Evolutionary conservation across 2,113 vertebrate genomes (phyloP).

Genomic region (Malurus alboscapulatus): DNA sequence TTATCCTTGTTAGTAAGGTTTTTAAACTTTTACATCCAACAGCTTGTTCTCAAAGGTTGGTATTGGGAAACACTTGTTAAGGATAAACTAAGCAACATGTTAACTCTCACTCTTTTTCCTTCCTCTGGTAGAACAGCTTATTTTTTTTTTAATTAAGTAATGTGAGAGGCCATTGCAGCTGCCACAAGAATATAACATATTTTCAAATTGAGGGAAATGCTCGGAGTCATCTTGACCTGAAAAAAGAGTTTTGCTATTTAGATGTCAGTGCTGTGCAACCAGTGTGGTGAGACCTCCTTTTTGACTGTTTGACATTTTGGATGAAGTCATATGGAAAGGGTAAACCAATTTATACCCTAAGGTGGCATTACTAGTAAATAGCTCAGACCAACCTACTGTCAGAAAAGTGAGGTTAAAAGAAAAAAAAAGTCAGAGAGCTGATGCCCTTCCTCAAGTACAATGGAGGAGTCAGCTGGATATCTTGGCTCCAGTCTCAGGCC

Average conservation of each 20-base stretch:
- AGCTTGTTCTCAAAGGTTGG: not conserved
- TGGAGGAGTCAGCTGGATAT: not conserved
- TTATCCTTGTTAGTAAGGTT: not conserved
- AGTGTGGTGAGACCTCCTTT: not conserved
- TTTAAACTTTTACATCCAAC: not conserved
- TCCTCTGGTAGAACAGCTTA: not conserved
- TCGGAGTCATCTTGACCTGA: not conserved
- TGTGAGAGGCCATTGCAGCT: not conserved
- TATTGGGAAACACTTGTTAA: not conserved
- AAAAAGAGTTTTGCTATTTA: not conserved
- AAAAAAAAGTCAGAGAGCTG: not conserved
- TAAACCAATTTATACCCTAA: not conserved
- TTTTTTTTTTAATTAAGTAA: not conserved
- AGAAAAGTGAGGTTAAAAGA: not conserved
- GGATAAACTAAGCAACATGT: not conserved
- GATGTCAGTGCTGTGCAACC: not conserved
- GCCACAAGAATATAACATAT: not conserved
- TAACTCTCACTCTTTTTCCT: not conserved
- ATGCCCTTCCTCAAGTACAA: not conserved
- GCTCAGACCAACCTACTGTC: not conserved
- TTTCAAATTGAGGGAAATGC: not conserved
- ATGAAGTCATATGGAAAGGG: not conserved
- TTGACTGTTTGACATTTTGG: not conserved
- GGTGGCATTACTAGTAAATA: not conserved
- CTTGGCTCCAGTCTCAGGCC: not conserved